phyloP scores from a whole-genome alignment of 2,888 invertebrate species.

The Papilio gigon region DNA sequence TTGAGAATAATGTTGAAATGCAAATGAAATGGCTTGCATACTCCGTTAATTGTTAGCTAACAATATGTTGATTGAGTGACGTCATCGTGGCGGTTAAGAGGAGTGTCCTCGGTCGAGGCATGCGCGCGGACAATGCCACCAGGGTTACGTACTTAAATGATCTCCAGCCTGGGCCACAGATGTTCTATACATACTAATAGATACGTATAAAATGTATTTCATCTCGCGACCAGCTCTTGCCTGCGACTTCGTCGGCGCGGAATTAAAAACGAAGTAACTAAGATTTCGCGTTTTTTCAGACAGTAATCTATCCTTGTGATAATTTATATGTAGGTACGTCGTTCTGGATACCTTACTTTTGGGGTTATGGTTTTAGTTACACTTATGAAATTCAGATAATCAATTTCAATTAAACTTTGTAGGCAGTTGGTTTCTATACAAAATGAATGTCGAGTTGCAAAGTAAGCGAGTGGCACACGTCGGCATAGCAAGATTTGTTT shows the following conservation, averaged over 20 bases:
- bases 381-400: conserved; percentile 16
- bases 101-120: not conserved
- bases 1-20: too few species aligned
- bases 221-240: too few species aligned
- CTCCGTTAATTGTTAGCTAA: not conserved
- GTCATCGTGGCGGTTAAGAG: not conserved
- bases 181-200: too few species aligned
- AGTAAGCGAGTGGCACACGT: conserved; percentile 18
- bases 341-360: too few species aligned
- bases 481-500: conserved; percentile 19
- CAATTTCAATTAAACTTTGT: conserved; percentile 38
- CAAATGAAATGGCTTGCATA: too few species aligned
- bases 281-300: too few species aligned
- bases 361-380: too few species aligned
- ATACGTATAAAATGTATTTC: too few species aligned
- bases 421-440: conserved; percentile 14
- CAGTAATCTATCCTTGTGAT: too few species aligned
- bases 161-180: not conserved
- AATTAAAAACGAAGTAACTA: too few species aligned
- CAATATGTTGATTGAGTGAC: not conserved
- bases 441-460: conserved; percentile 32
- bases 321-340: too few species aligned
- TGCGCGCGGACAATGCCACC: not conserved
- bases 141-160: not conserved
- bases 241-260: too few species aligned